phyloP scores from a whole-genome alignment of 2,113 vertebrate genomes.

The Sula dactylatra region DNA sequence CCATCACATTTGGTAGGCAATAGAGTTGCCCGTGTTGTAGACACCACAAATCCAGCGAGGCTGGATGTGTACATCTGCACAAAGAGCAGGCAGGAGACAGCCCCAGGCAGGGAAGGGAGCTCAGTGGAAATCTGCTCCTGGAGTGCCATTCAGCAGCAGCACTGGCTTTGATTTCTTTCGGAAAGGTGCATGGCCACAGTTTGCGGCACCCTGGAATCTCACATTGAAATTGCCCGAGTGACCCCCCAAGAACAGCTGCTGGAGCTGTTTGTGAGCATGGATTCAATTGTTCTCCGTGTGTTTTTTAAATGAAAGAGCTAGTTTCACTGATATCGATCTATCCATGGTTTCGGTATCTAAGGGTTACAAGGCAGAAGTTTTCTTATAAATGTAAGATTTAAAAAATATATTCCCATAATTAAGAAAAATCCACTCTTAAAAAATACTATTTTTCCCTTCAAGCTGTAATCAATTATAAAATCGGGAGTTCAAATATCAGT shows the following conservation, averaged over 20 bases:
- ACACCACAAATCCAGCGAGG: not conserved
- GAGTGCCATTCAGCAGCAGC: not conserved
- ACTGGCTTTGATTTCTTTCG: not conserved
- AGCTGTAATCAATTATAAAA: not conserved
- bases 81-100: conserved; percentile 23
- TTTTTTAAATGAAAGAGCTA: not conserved
- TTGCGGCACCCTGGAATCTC: not conserved
- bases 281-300: not conserved
- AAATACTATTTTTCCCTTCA: not conserved
- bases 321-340: not conserved
- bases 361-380: not conserved
- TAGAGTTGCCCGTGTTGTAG: not conserved
- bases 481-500: not conserved
- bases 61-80: conserved; percentile 13
- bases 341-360: not conserved
- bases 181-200: not conserved
- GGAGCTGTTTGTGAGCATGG: not conserved
- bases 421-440: not conserved
- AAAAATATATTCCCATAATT: not conserved
- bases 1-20: not conserved
- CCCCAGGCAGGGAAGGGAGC: conserved; percentile 26
- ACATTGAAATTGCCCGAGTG: not conserved
- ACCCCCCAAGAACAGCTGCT: not conserved
- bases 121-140: not conserved
- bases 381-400: not conserved